Conservation (phyloP, 2,888 invertebrate genomes). For the Tyria jacobaeae region DNA sequence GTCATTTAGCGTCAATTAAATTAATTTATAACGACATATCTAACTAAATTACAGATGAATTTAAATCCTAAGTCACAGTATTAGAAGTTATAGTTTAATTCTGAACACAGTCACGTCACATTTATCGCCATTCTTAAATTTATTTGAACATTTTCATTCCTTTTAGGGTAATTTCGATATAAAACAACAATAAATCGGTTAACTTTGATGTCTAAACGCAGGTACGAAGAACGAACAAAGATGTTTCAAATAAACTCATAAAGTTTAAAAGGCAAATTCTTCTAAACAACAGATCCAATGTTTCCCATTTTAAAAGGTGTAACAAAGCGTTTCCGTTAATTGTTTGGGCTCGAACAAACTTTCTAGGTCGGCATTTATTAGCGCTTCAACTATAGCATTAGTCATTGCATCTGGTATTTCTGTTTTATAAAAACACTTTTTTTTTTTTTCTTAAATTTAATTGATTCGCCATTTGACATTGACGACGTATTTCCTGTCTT, state of each 20-base stretch:
- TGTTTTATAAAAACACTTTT: conserved; percentile 19
- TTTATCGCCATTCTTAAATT: not conserved
- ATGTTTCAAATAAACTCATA: conserved; percentile 46
- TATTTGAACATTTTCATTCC: not conserved
- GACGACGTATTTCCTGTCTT: not conserved
- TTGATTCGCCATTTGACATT: too few species aligned
- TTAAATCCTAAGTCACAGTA: not conserved
- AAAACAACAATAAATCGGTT: conserved; percentile 30
- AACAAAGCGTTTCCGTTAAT: conserved; percentile 72
- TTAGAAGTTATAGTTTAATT: not conserved
- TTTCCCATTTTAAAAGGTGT: conserved; percentile 52
- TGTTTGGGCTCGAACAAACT: conserved; percentile 64
- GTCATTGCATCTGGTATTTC: conserved; percentile 53
- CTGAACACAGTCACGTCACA: not conserved
- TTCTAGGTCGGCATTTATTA: conserved; percentile 71
- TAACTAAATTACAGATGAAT: not conserved
- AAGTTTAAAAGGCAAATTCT: conserved; percentile 41
- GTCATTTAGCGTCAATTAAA: not conserved
- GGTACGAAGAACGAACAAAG: conserved; percentile 46
- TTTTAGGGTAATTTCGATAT: conserved; percentile 6
- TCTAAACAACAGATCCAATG: conserved; percentile 60
- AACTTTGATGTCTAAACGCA: conserved; percentile 35
- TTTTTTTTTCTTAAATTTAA: too few species aligned
- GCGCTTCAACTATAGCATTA: conserved; percentile 55
- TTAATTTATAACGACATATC: not conserved